Evolutionary conservation across 2,888 invertebrate species (phyloP), one percentile per base, ranked within the genome.

Genomic region (Urechis unicinctus): DNA sequence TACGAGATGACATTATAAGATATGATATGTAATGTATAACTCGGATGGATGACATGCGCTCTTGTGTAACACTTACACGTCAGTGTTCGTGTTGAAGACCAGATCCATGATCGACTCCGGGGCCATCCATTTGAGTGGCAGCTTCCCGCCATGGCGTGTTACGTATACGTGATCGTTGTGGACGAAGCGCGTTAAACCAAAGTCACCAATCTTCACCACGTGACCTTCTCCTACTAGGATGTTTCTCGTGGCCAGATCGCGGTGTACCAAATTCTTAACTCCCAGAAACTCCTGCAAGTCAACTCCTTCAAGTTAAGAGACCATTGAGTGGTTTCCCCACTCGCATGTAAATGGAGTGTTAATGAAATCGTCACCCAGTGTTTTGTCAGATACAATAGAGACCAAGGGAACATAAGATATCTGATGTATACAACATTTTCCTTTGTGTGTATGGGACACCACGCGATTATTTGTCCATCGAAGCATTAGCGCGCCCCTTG

Each of bases 51-150:
- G 17, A 36, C 9, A 36, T 36, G 9, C 17, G 17, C 9, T 13
- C 36, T 36, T 17, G 9, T 9, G 36, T 36, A 17, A 36, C 17
- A 71, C 74, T 69, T 63, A 75, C 75, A 76, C 69, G 60, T 76
- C 75, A 62, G 73, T 75, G 24, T 68, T 68, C 3, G 73, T 65
- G 3, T 72, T 73, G 57, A 75, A 76, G n/a, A 66, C 68, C 56
- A 71, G 58, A 49, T 74, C 70, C 62, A 69, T 68, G 50, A 76
- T 73, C 54, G 74, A 66, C 51, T 76, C 75, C 21, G 73, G 65
- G 31, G 75, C 70, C 74, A 76, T 73, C 75, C 75, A 76, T 56
- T 74, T 73, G 24, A 75, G 58, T 1, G 75, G 75, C 25, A 76
- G 66, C 52, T 68, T 69, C 1, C 72, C 72, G 3, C 74, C 73